Percentiles rank a stretch among this genome's conserved stretches.
phyloP scores from a whole-genome alignment of 2,113 vertebrate genomes.

The Etia nguti region DNA sequence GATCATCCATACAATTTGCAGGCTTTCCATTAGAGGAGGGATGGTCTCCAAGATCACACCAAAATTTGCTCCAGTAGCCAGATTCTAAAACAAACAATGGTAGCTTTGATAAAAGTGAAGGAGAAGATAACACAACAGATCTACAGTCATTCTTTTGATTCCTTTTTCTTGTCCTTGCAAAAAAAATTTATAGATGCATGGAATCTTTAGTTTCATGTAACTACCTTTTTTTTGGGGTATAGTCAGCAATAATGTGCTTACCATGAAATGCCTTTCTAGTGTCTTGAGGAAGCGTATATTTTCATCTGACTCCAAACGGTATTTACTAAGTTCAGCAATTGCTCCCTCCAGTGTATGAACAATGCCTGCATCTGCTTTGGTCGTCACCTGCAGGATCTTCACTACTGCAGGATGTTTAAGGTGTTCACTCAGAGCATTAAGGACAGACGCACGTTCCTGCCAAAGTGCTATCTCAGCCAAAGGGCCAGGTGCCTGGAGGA shows the following conservation, averaged over 20 bases:
- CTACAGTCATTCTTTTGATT: neutral
- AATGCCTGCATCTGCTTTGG: constrained; percentile 60
- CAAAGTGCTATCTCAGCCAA: constrained; percentile 86
- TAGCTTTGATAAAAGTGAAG: neutral
- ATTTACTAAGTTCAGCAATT: constrained; percentile 74
- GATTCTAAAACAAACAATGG: constrained; percentile 54
- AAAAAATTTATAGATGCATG: neutral
- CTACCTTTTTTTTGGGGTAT: neutral
- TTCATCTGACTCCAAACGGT: constrained; percentile 78
- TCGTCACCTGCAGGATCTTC: constrained; percentile 79
- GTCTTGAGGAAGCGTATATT: constrained; percentile 82
- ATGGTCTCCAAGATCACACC: constrained; percentile 77
- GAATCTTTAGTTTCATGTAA: neutral
- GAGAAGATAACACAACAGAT: neutral
- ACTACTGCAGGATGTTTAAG: constrained; percentile 76
- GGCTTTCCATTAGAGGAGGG: constrained; percentile 80
- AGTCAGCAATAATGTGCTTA: constrained; percentile 10
- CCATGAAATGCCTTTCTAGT: constrained; percentile 85
- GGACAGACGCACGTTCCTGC: constrained; percentile 74
- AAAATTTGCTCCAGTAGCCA: constrained; percentile 71
- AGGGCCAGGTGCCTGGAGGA: constrained; percentile 75
- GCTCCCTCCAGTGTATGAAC: constrained; percentile 71
- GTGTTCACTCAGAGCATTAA: constrained; percentile 80
- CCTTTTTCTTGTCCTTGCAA: neutral
- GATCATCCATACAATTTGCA: constrained; percentile 86